A percentile compares a stretch with the other conserved stretches of the same genome.
Conservation (phyloP, 1,140 invertebrate genomes). For the Trypoxylus dichotomus region DNA sequence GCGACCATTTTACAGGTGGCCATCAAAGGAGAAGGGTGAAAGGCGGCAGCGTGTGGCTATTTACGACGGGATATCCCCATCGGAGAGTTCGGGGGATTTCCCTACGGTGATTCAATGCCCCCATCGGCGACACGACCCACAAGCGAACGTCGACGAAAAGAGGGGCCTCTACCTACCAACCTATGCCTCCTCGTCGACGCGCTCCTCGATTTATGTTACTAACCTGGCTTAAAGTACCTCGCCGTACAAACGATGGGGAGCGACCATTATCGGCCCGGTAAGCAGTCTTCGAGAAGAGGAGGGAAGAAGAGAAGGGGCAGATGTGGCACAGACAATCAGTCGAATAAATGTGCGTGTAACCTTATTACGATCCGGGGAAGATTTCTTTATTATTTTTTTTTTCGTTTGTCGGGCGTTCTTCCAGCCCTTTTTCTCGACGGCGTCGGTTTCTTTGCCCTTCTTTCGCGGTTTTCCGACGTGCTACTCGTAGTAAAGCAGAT, state of each 20-base stretch:
- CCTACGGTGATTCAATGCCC: constrained; percentile 23
- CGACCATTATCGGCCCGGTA: neutral
- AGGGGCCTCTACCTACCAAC: no score
- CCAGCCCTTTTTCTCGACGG: neutral
- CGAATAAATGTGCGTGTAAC: constrained; percentile 15
- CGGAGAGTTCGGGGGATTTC: constrained; percentile 14
- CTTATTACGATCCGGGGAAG: neutral
- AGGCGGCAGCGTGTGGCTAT: constrained; percentile 18
- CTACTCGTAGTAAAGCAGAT: neutral
- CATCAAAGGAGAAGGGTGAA: constrained; percentile 13
- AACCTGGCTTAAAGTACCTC: constrained; percentile 20
- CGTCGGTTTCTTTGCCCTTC: neutral
- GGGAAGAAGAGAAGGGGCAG: neutral
- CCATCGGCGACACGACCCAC: neutral
- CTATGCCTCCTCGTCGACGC: neutral
- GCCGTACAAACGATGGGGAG: neutral
- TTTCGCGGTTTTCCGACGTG: neutral
- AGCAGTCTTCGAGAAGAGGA: neutral
- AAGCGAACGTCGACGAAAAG: neutral
- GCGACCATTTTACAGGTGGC: constrained; percentile 19
- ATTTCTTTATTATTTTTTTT: neutral
- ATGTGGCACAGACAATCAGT: neutral
- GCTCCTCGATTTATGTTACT: constrained; percentile 20
- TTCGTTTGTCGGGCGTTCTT: neutral
- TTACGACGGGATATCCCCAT: constrained; percentile 16